Conservation (phyloP, 2,797 vertebrate species). For the Glossophaga mutica region DNA sequence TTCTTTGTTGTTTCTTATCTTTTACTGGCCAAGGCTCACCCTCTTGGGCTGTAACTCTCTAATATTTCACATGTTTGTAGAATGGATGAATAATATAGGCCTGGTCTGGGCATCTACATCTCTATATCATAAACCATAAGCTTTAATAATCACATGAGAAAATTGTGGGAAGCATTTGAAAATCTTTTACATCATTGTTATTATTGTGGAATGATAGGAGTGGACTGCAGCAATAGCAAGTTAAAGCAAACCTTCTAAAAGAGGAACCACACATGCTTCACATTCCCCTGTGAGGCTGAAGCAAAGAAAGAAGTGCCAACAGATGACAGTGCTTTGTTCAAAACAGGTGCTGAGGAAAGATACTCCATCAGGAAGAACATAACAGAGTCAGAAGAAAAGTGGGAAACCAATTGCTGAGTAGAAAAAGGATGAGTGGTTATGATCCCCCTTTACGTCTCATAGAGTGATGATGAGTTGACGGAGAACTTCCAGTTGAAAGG, state of each 20-base stretch:
- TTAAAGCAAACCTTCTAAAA: background rate
- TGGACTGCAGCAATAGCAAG: background rate
- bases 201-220: background rate
- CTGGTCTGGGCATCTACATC: background rate
- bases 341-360: conserved; percentile 7
- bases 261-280: background rate
- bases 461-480: background rate
- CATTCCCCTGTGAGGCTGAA: background rate
- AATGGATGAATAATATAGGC: background rate
- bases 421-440: background rate
- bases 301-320: background rate
- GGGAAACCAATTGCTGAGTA: background rate
- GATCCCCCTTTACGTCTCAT: background rate
- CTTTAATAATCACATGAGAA: background rate
- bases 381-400: background rate
- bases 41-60: background rate
- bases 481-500: background rate
- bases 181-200: background rate
- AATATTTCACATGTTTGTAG: background rate
- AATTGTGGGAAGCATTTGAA: background rate
- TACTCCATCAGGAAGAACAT: background rate
- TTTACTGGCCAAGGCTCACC: background rate
- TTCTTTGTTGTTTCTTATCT: background rate
- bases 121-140: background rate
- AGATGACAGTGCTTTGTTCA: background rate